A percentile compares a stretch with the other conserved stretches of the same genome.
These are phyloP conservation scores for Tiliacea aurago DNA, from an alignment of 2,888 invertebrate genomes.

Conservation along the genomic window DNA sequence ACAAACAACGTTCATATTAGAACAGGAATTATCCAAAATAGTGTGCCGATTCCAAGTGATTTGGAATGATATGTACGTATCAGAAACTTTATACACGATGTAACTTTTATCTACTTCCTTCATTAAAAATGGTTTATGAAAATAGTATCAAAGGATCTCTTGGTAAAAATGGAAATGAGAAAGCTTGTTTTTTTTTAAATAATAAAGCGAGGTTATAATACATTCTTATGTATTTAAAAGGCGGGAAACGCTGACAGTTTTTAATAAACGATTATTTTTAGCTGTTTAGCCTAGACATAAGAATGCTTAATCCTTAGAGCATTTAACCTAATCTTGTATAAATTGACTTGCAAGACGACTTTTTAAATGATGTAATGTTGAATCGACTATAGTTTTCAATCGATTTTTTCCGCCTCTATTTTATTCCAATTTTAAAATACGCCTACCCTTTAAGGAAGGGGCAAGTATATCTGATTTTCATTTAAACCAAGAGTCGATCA, in stretches of 20 bases:
- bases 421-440: constrained; percentile 21
- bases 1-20: constrained; percentile 10
- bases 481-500: constrained; percentile 49
- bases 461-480: constrained; percentile 13
- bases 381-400: constrained; percentile 5
- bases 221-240: background rate
- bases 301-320: constrained; percentile 3
- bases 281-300: constrained; percentile 4
- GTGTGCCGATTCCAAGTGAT: constrained; percentile 23
- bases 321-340: background rate
- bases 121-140: constrained; percentile 54
- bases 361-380: background rate
- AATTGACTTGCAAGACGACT: constrained; percentile 16
- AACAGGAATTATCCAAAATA: constrained; percentile 11
- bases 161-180: constrained; percentile 39
- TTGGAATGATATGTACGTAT: constrained; percentile 59
- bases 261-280: background rate
- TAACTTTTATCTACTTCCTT: constrained; percentile 28
- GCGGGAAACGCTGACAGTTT: background rate
- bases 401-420: constrained; percentile 1
- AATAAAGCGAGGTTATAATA: background rate
- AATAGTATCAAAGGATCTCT: constrained; percentile 51
- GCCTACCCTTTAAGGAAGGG: background rate
- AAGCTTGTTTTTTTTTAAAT: background rate
- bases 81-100: constrained; percentile 20